These are phyloP conservation scores for Pseudococcus jackbeardsleyi DNA, from an alignment of 2,888 invertebrate species.

Conservation along the genomic window DNA sequence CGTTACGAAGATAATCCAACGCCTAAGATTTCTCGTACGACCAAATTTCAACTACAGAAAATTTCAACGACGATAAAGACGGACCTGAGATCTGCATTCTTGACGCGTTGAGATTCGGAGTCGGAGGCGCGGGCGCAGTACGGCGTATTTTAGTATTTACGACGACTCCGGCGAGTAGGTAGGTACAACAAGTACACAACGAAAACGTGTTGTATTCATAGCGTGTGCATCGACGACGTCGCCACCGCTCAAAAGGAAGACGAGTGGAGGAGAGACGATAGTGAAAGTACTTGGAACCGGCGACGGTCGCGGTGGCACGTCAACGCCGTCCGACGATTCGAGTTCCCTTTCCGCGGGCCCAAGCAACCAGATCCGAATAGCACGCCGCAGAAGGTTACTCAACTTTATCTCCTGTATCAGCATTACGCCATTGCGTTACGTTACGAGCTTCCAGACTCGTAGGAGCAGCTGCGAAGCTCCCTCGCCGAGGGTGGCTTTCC, in stretches of 20 bases:
- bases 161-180: not conserved
- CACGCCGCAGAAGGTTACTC: conserved; percentile 61
- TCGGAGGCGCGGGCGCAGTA: not conserved
- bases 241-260: not conserved
- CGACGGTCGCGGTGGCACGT: conserved; percentile 18
- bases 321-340: conserved; percentile 57
- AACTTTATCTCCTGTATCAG: conserved; percentile 61
- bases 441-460: not conserved
- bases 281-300: conserved; percentile 57
- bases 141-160: conserved; percentile 9
- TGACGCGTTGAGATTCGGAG: not conserved
- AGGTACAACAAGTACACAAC: conserved; percentile 27
- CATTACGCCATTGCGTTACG: conserved; percentile 57
- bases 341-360: conserved; percentile 64
- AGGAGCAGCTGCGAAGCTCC: conserved; percentile 2
- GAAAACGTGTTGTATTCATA: conserved; percentile 19
- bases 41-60: not conserved
- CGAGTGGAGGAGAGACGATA: conserved; percentile 51
- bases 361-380: conserved; percentile 59
- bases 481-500: not conserved
- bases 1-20: not conserved
- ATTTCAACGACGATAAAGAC: not conserved
- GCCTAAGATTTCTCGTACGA: not conserved
- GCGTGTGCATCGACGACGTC: not conserved
- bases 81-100: not conserved